Evolutionary conservation across 2,113 vertebrate genomes (phyloP).

Genomic region (Alethe diademata): DNA sequence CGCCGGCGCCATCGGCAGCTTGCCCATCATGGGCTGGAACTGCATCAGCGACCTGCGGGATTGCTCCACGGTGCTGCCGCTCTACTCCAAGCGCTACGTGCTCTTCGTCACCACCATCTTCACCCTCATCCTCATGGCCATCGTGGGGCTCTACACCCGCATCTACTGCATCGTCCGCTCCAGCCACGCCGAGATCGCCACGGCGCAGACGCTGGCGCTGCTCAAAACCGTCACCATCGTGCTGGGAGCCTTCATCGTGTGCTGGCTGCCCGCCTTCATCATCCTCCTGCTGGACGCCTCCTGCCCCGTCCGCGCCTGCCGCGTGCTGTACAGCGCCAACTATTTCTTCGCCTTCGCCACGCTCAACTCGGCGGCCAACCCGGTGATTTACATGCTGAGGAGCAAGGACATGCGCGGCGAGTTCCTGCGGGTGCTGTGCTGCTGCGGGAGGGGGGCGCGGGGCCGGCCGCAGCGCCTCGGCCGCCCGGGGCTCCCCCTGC

Average conservation of each 20-base stretch:
- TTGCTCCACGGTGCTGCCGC: constrained; percentile 90
- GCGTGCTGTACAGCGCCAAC: constrained; percentile 77
- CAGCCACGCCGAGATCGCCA: constrained; percentile 88
- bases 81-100: constrained; percentile 91
- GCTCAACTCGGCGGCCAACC: constrained; percentile 93
- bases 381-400: constrained; percentile 89
- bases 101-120: constrained; percentile 90
- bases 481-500: neutral
- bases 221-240: constrained; percentile 96
- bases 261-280: constrained; percentile 91
- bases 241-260: constrained; percentile 92
- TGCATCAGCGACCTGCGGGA: constrained; percentile 80
- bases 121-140: constrained; percentile 85
- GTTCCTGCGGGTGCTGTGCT: constrained; percentile 83
- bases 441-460: neutral
- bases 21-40: constrained; percentile 97
- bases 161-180: constrained; percentile 93
- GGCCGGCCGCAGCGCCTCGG: neutral
- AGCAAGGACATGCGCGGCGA: constrained; percentile 95
- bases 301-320: constrained; percentile 62
- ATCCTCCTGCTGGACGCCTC: constrained; percentile 88
- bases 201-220: constrained; percentile 80
- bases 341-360: constrained; percentile 91
- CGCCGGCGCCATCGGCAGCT: constrained; percentile 84
- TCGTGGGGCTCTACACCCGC: constrained; percentile 86